Evolutionary conservation across 1,140 invertebrate species (phyloP).

Genomic region (Drosophila nikananu): DNA sequence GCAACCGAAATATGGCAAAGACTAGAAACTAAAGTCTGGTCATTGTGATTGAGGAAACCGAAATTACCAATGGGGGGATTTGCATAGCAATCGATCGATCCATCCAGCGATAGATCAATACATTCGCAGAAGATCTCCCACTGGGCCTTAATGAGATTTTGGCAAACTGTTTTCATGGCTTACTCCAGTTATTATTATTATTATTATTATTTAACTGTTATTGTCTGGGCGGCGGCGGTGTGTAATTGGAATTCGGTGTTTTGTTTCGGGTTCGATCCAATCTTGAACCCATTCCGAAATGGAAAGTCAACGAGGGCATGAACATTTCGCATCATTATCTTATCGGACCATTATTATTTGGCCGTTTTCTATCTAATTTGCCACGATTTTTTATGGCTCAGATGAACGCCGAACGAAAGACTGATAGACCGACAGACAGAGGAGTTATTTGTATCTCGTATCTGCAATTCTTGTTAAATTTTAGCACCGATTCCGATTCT

Average conservation of each 20-base stretch:
- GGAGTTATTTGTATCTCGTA: slow-evolving; percentile 33
- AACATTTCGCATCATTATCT: slow-evolving; percentile 65
- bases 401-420: slow-evolving; percentile 28
- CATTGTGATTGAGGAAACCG: slow-evolving; percentile 58
- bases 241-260: slow-evolving; percentile 70
- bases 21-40: slow-evolving; percentile 34
- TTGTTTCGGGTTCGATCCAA: slow-evolving; percentile 51
- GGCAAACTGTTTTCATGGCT: slow-evolving; percentile 60
- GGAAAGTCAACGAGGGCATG: slow-evolving; percentile 64
- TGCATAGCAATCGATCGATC: slow-evolving; percentile 69
- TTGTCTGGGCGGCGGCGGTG: slow-evolving; percentile 36
- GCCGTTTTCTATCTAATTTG: slow-evolving; percentile 58
- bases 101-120: neutral
- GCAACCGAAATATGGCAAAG: slow-evolving; percentile 32
- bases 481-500: slow-evolving; percentile 49
- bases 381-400: slow-evolving; percentile 68
- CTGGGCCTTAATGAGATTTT: slow-evolving; percentile 80
- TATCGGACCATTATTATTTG: slow-evolving; percentile 53
- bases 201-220: slow-evolving; percentile 78
- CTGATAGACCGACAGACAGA: slow-evolving; percentile 4
- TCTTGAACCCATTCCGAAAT: slow-evolving; percentile 75
- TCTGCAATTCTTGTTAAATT: slow-evolving; percentile 63
- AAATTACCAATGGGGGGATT: slow-evolving; percentile 53
- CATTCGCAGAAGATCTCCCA: slow-evolving; percentile 50
- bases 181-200: slow-evolving; percentile 77